Conservation (phyloP, 2,113 vertebrate species). For the Aphelocoma coerulescens region DNA sequence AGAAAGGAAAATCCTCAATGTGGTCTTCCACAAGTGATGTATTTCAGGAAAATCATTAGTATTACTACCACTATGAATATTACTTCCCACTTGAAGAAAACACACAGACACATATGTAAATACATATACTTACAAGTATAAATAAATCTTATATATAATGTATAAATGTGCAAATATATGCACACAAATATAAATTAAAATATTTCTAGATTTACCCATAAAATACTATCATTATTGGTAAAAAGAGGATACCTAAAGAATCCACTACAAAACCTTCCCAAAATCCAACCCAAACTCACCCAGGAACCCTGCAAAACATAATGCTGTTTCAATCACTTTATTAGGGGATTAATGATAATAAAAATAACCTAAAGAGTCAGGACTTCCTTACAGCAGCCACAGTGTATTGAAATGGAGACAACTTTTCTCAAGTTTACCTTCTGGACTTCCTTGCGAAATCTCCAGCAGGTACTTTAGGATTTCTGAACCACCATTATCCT, state of each 20-base stretch:
- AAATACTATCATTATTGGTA: not conserved
- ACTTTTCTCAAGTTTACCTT: conserved; percentile 74
- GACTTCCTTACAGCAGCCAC: not conserved
- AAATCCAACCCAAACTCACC: not conserved
- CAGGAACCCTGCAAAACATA: not conserved
- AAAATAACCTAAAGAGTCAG: not conserved
- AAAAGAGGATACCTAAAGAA: not conserved
- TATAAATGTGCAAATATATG: not conserved
- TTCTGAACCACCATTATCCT: conserved; percentile 92
- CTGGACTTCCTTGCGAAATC: conserved; percentile 87
- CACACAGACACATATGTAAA: not conserved
- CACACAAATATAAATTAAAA: not conserved
- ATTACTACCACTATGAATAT: not conserved
- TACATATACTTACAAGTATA: not conserved
- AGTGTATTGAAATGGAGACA: not conserved
- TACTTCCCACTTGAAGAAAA: not conserved
- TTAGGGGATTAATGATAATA: not conserved
- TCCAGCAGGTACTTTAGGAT: conserved; percentile 92
- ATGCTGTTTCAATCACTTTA: not conserved
- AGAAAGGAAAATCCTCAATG: not conserved
- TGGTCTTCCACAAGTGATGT: not conserved
- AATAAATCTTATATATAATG: not conserved
- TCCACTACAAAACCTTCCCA: not conserved
- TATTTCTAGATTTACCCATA: not conserved
- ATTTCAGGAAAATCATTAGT: not conserved